Conservation (phyloP, 2,888 invertebrate genomes). For the Dolichopus griseipennis region DNA sequence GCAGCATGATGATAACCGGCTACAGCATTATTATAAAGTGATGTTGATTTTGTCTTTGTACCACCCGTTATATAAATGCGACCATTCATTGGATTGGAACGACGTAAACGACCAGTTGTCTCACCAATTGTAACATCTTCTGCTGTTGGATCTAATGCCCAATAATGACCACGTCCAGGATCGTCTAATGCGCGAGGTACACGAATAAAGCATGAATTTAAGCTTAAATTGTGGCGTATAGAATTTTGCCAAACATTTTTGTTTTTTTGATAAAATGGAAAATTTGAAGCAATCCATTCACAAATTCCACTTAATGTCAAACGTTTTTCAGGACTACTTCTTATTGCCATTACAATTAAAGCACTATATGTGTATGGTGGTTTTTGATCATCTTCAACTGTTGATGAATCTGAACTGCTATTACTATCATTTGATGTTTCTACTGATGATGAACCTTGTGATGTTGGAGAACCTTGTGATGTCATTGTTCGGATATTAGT, state of each 20-base stretch:
- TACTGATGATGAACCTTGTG: neutral
- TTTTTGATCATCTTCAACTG: slow-evolving; percentile 45
- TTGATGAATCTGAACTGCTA: slow-evolving; percentile 7
- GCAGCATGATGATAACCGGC: neutral
- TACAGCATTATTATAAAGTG: neutral
- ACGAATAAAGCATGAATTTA: slow-evolving; percentile 94
- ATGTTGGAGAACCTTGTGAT: slow-evolving; percentile 10
- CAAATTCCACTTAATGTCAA: slow-evolving; percentile 91
- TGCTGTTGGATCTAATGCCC: slow-evolving; percentile 92
- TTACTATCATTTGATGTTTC: slow-evolving; percentile 15
- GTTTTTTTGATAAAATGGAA: slow-evolving; percentile 92
- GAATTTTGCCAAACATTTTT: slow-evolving; percentile 98
- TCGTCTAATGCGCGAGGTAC: slow-evolving; percentile 93
- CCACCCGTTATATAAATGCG: neutral
- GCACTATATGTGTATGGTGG: slow-evolving; percentile 97
- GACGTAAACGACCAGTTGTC: slow-evolving; percentile 85
- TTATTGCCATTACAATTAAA: slow-evolving; percentile 96
- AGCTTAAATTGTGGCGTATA: slow-evolving; percentile 47
- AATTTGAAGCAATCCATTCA: slow-evolving; percentile 94
- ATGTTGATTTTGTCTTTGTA: neutral
- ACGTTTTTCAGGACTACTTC: slow-evolving; percentile 81
- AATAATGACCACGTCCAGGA: slow-evolving; percentile 97
- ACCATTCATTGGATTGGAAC: slow-evolving; percentile 35
- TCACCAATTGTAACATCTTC: slow-evolving; percentile 96
- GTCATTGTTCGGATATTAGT: neutral